These are phyloP conservation scores for Tarsius wallacei DNA, from an alignment of 2,797 vertebrate genomes.

Conservation along the genomic window DNA sequence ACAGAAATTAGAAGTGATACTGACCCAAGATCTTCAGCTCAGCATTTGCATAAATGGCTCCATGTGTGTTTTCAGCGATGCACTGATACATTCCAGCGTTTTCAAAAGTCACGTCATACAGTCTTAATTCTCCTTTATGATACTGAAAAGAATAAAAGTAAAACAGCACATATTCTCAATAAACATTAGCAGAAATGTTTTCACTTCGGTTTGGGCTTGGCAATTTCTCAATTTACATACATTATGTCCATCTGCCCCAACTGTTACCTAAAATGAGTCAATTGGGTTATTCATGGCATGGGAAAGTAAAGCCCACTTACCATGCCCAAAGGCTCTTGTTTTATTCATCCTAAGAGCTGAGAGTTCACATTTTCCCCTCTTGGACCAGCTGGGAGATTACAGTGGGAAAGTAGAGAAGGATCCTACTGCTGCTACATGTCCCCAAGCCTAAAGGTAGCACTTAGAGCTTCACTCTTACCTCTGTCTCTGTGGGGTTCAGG, in stretches of 20 bases:
- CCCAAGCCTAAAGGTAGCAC: conserved; percentile 65
- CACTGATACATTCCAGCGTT: conserved; percentile 99
- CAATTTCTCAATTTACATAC: neutral
- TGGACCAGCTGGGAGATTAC: conserved; percentile 71
- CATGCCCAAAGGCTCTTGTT: conserved; percentile 66
- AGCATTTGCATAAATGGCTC: conserved; percentile 96
- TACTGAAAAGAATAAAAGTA: conserved; percentile 90
- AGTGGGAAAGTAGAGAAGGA: conserved; percentile 55
- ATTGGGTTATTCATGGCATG: neutral
- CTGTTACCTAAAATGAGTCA: neutral
- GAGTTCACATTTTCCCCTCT: conserved; percentile 60
- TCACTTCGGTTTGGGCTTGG: neutral
- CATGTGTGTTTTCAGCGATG: conserved; percentile 95
- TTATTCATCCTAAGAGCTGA: conserved; percentile 68
- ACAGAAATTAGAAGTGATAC: conserved; percentile 84
- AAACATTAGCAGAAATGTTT: neutral
- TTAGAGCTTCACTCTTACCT: conserved; percentile 69
- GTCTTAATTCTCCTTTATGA: conserved; percentile 93
- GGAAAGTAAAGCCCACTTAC: conserved; percentile 71
- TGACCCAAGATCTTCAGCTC: conserved; percentile 97
- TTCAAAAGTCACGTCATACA: conserved; percentile 93
- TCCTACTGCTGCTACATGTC: conserved; percentile 55
- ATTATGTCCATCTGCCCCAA: neutral
- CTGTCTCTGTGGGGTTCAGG: conserved; percentile 77
- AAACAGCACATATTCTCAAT: conserved; percentile 51